Percentiles rank a stretch among this genome's conserved stretches.
Evolutionary conservation across 2,797 vertebrate species (phyloP).

Genomic region (Catharus ustulatus): DNA sequence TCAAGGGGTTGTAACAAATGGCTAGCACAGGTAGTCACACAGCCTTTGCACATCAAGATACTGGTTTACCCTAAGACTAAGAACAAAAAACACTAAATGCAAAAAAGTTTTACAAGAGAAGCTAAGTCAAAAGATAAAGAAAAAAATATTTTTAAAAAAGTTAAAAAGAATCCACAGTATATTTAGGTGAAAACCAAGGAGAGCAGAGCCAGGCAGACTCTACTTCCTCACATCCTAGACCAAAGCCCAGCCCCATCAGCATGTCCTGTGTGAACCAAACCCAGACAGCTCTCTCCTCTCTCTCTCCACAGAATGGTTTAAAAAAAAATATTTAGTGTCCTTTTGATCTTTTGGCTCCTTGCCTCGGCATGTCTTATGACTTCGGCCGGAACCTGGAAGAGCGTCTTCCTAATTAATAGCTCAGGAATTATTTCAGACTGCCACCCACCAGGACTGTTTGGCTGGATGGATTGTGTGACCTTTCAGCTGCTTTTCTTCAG

Average conservation of each 20-base stretch:
- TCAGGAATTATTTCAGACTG: conserved; percentile 68
- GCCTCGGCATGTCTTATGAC: conserved; percentile 49
- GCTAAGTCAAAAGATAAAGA: background rate
- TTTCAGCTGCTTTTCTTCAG: conserved; percentile 29
- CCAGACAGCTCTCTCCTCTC: background rate
- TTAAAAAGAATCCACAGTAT: background rate
- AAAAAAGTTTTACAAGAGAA: background rate
- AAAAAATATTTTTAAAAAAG: background rate
- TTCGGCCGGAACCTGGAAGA: conserved; percentile 50
- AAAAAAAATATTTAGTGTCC: conserved; percentile 56
- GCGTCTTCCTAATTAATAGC: conserved; percentile 66
- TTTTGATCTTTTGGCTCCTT: conserved; percentile 67
- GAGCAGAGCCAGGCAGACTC: background rate
- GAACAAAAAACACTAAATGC: background rate
- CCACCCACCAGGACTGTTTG: conserved; percentile 68
- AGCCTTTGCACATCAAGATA: background rate
- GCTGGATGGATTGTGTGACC: conserved; percentile 40
- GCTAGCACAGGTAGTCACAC: background rate
- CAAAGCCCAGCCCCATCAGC: background rate
- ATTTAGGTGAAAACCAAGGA: background rate
- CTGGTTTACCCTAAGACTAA: background rate
- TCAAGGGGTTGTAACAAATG: background rate
- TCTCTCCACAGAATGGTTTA: conserved; percentile 19
- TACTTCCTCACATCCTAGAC: background rate
- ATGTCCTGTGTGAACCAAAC: background rate